These are phyloP conservation scores for Hybognathus amarus DNA, from an alignment of 2,797 vertebrate genomes.

Conservation along the genomic window DNA sequence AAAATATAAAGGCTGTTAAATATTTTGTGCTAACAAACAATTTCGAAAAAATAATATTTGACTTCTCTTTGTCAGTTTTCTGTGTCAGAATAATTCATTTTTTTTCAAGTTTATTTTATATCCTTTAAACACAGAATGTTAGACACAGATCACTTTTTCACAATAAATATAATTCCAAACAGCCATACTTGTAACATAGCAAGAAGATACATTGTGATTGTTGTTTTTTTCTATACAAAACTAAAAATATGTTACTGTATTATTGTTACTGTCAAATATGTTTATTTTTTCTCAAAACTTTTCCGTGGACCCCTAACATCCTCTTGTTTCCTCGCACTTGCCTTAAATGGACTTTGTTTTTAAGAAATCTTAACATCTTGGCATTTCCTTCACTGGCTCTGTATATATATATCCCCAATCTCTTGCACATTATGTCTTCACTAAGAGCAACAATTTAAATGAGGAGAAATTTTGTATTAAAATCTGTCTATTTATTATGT, in stretches of 20 bases:
- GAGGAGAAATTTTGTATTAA: background rate
- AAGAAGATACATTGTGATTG: background rate
- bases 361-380: constrained; percentile 8
- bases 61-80: background rate
- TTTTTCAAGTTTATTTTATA: too few relatives aligned
- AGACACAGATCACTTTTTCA: background rate
- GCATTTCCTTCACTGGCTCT: constrained; percentile 3
- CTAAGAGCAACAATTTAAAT: background rate
- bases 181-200: background rate
- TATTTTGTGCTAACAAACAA: background rate
- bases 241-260: background rate
- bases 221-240: background rate
- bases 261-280: background rate
- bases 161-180: background rate
- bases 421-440: background rate
- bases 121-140: too few relatives aligned
- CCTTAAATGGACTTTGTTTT: constrained; percentile 21
- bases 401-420: background rate
- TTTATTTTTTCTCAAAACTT: background rate
- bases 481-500: background rate
- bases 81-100: too few relatives aligned
- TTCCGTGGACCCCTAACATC: background rate
- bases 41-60: background rate
- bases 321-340: background rate
- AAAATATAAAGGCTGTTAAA: background rate